These are phyloP conservation scores for Leptinotarsa rubiginosa DNA, from an alignment of 2,888 invertebrate species.

Conservation along the genomic window DNA sequence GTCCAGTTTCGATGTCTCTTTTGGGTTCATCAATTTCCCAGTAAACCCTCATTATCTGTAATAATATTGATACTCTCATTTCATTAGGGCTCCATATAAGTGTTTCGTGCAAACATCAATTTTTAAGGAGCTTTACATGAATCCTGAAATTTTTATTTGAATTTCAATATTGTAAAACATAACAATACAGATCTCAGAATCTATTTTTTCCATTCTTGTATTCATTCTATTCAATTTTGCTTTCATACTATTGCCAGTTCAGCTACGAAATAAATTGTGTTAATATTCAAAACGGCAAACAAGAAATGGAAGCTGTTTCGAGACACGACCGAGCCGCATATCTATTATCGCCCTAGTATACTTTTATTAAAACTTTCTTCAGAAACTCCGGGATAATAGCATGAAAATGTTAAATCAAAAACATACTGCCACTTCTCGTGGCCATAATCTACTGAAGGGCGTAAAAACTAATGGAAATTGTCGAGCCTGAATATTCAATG, in stretches of 20 bases:
- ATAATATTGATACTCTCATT: too few species aligned
- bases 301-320: background rate
- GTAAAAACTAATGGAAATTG: constrained; percentile 45
- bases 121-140: too few species aligned
- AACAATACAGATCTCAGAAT: too few species aligned
- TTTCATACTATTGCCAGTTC: background rate
- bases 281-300: constrained; percentile 1
- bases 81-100: too few species aligned
- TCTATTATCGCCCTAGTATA: constrained; percentile 18
- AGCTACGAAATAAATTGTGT: background rate
- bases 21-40: too few species aligned
- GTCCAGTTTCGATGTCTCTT: too few species aligned
- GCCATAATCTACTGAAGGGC: constrained; percentile 34
- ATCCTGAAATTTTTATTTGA: too few species aligned
- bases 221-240: background rate
- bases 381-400: constrained; percentile 24
- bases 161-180: too few species aligned
- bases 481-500: constrained; percentile 40
- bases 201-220: too few species aligned
- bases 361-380: constrained; percentile 39
- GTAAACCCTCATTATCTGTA: too few species aligned
- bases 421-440: constrained; percentile 37
- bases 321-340: background rate
- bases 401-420: constrained; percentile 41
- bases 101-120: too few species aligned